These are phyloP conservation scores for Eumacrocentrus americanus DNA, from an alignment of 2,888 invertebrate species.

Conservation along the genomic window DNA sequence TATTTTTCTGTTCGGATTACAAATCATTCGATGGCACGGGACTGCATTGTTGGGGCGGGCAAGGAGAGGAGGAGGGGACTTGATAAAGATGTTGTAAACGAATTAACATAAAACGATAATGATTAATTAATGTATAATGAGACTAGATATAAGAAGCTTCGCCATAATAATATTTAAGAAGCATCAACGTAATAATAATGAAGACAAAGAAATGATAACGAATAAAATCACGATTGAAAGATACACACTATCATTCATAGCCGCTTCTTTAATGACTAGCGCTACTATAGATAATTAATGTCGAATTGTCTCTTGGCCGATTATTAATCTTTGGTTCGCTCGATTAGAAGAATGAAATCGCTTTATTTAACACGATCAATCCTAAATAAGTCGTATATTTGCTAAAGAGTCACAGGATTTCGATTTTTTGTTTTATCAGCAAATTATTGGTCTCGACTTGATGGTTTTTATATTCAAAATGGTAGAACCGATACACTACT, in stretches of 20 bases:
- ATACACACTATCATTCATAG: slow-evolving; percentile 45
- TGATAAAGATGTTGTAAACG: slow-evolving; percentile 11
- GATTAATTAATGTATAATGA: slow-evolving; percentile 6
- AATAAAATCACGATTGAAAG: slow-evolving; percentile 48
- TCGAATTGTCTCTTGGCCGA: slow-evolving; percentile 44
- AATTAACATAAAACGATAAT: slow-evolving; percentile 13
- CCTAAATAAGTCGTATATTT: slow-evolving; percentile 50
- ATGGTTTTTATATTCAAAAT: no score
- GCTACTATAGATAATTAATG: slow-evolving; percentile 44
- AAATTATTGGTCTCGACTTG: not conserved
- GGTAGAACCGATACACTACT: no score
- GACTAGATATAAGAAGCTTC: not conserved
- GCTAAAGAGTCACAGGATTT: slow-evolving; percentile 49
- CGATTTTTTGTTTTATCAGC: not conserved
- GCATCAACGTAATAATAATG: slow-evolving; percentile 33
- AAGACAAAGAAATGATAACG: slow-evolving; percentile 37
- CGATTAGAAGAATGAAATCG: slow-evolving; percentile 51
- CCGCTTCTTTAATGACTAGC: slow-evolving; percentile 44
- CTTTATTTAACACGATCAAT: slow-evolving; percentile 53
- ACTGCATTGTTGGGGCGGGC: no score
- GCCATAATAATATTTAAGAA: slow-evolving; percentile 1
- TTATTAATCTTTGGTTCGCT: slow-evolving; percentile 47
- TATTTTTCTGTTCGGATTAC: slow-evolving; percentile 29
- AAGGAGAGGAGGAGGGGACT: slow-evolving; percentile 9
- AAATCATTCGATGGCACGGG: slow-evolving; percentile 38